Evolutionary conservation across 2,113 vertebrate genomes (phyloP).

Genomic region (Atlantisia rogersi): DNA sequence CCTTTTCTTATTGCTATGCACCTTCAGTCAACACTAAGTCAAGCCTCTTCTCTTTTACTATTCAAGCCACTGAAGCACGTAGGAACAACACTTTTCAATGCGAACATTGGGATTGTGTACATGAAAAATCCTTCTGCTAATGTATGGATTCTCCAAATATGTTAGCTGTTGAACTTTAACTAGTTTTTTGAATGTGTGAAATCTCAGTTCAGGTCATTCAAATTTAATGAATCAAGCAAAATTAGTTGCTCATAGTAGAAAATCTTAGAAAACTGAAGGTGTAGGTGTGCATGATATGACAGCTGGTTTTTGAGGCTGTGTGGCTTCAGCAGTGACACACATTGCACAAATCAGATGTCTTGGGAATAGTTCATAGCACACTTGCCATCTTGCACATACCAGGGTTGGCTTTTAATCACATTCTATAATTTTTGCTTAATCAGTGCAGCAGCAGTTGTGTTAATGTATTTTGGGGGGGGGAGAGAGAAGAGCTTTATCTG

Average conservation of each 20-base stretch:
- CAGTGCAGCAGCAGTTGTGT: neutral
- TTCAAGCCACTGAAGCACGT: neutral
- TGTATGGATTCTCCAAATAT: neutral
- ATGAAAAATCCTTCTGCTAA: neutral
- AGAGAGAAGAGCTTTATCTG: neutral
- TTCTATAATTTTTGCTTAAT: neutral
- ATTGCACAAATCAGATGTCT: neutral
- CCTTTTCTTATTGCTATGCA: neutral
- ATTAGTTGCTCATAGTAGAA: neutral
- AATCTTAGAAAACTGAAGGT: neutral
- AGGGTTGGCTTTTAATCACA: neutral
- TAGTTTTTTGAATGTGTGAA: neutral
- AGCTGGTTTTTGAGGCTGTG: neutral
- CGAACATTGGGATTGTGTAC: accelerated
- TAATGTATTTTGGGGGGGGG: neutral
- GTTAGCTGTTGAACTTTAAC: neutral
- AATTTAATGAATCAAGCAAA: neutral
- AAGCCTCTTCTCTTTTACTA: neutral
- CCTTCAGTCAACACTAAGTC: neutral
- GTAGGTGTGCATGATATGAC: neutral
- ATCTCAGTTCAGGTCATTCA: neutral
- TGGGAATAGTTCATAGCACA: accelerated
- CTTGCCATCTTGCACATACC: neutral
- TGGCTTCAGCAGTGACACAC: accelerated
- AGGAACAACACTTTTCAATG: neutral